Evolutionary conservation across 2,797 vertebrate species (phyloP), one percentile per base, ranked within the genome.

Genomic region (Sebastes steindachneri): DNA sequence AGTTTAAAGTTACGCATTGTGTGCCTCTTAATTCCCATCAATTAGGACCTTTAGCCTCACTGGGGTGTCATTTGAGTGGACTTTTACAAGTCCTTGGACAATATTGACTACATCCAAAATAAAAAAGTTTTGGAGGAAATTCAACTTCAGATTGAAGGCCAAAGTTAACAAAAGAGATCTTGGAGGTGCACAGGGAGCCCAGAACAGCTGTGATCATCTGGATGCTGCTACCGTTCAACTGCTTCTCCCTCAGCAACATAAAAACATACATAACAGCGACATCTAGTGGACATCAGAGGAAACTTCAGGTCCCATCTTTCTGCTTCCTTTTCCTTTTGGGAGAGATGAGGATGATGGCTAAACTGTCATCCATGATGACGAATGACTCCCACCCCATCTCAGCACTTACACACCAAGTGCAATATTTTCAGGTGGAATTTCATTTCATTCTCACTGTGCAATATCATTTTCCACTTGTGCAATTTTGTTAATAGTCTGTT

Each of bases 191-290:
- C 83, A 72, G 26, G 48, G 68, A 77, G 59, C 58, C 6, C 41
- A 77, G 31, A 59, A 64, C 75, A 67, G 66, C 60, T 63, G 64
- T n/a, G 85, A 54, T 63, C 55, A 21, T 5, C 74, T 41, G n/a
- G 51, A 59, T 10, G 66, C 68, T 75, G 87, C 85, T 85, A 68
- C 83, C 3, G 80, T 84, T 69, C 73, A 55, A 33, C 7, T 45
- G 41, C 41, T 19, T 7, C 48, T 67, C 51, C 33, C 1, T 37
- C 28, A 5, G 35, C 5, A 4, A 7, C 53, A 17, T 12, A 55
- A 89, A 92, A 92, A 82, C 68, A 82, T 8, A 67, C 65, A 10
- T 85, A 73, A 86, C 77, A 82, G 79, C 8, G 89, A 86, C 93
- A 94, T 91, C 92, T 87, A 73, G 89, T 23, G 92, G 83, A 2